Evolutionary conservation across 92 coral and sea anemone genomes (phyloP), one percentile per base, ranked within the genome.

Genomic region (Parazoanthus darwini): DNA sequence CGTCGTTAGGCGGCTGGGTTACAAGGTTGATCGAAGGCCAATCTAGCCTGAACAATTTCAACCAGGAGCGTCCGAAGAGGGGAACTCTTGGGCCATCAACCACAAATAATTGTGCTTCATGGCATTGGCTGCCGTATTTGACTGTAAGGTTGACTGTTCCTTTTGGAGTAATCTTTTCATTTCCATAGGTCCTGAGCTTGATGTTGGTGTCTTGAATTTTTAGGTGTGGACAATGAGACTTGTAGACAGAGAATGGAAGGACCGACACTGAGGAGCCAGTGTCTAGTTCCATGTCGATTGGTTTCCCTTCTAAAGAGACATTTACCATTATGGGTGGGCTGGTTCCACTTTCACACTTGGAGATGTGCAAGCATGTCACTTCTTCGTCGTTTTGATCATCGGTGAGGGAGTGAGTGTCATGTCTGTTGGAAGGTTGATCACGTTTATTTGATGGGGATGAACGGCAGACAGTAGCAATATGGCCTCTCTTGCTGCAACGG

Each of bases 21-120:
- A 85, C 70, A 37, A 71, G 80, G 6, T 85, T 85, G 80, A 73
- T 85, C 58, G 88, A 85, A 25, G 88, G 88, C 88, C 88, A 85
- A 74, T 85, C 79, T 16, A 85, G 88, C 70, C 80, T 72, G 88
- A 85, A 85, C 48, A 85, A 56, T 56, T 85, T 16, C 63, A 85
- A 71, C 88, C 88, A 85, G 59, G 88, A 85, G 70, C 81, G 88
- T 38, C 81, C 88, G 39, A 85, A 85, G 65, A 85, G 88, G 66
- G 88, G 74, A 65, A 82, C 77, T 26, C 63, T 65, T 82, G 88
- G 88, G 16, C 88, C 88, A 56, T 85, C 88, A 46, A 85, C 88
- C 6, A 85, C 88, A 85, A 36, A 85, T 25, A 85, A 15, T 20
- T 63, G 88, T 18, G 59, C 88, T 85, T 65, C 78, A 75, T 85